phyloP scores from a whole-genome alignment of 2,113 vertebrate species.

The Chrysemys picta region DNA sequence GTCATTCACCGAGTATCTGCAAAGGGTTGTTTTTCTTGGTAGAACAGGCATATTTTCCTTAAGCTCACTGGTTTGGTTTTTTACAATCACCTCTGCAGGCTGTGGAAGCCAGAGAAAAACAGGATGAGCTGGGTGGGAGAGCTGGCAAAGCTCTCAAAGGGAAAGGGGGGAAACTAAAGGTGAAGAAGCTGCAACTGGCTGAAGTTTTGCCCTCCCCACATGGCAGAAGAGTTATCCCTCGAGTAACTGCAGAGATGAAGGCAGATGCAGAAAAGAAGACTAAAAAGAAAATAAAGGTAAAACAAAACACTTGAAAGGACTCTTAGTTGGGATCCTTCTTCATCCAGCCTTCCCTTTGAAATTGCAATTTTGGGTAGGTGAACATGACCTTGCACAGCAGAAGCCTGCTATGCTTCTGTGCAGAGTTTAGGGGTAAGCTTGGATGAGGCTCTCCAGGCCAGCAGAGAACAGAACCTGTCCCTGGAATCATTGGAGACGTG shows the following conservation, averaged over 20 bases:
- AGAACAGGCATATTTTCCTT: neutral
- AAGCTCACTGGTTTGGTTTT: neutral
- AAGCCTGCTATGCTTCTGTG: neutral
- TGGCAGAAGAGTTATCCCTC: slow-evolving; percentile 89
- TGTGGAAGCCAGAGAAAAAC: slow-evolving; percentile 86
- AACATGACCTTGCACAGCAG: neutral
- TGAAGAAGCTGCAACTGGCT: slow-evolving; percentile 80
- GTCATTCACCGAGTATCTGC: neutral
- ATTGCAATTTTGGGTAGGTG: neutral
- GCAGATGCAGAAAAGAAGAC: slow-evolving; percentile 89
- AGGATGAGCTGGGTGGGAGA: slow-evolving; percentile 68
- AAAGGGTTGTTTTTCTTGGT: neutral
- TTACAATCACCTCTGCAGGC: slow-evolving; percentile 51
- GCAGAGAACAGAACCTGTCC: neutral
- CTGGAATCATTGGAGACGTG: neutral
- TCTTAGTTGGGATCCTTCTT: neutral
- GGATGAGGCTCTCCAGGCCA: neutral
- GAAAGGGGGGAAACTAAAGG: slow-evolving; percentile 82
- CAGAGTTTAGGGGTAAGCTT: neutral
- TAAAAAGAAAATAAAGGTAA: slow-evolving; percentile 89
- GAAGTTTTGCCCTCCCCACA: slow-evolving; percentile 90
- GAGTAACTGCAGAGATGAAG: slow-evolving; percentile 92
- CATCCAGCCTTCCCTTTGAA: neutral
- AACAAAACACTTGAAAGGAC: neutral
- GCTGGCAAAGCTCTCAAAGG: slow-evolving; percentile 77